Evolutionary conservation across 2,888 invertebrate genomes (phyloP).

Genomic region (Pollenia labialis): DNA sequence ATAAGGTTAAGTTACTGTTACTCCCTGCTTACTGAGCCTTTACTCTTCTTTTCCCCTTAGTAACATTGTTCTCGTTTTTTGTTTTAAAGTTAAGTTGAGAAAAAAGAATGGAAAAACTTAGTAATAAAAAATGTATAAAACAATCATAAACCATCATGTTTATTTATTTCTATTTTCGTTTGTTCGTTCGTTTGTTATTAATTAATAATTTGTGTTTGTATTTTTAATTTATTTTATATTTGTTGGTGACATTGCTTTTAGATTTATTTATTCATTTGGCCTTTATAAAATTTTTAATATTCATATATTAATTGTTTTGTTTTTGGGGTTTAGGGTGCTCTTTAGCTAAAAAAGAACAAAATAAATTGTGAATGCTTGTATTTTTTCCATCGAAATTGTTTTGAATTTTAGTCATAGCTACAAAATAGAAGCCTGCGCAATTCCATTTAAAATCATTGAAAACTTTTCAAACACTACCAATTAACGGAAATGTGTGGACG

Average conservation of each 20-base stretch:
- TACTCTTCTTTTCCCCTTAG: constrained; percentile 12
- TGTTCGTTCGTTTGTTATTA: constrained; percentile 22
- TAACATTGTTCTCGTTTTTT: constrained; percentile 47
- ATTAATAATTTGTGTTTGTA: constrained; percentile 51
- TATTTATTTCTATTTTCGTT: constrained; percentile 57
- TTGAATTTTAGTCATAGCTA: background rate
- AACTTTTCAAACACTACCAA: no score
- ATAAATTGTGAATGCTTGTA: constrained; percentile 4
- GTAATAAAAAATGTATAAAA: constrained; percentile 60
- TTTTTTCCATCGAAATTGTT: constrained; percentile 1
- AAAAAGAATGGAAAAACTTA: constrained; percentile 46
- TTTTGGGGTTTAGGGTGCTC: constrained; percentile 52
- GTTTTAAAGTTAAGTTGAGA: constrained; percentile 53
- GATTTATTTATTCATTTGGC: constrained; percentile 12
- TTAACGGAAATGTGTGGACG: no score
- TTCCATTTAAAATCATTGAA: no score
- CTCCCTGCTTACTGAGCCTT: no score
- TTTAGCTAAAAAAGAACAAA: constrained; percentile 15
- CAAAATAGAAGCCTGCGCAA: no score
- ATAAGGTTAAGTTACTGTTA: no score
- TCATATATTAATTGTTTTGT: background rate
- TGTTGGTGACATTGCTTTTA: constrained; percentile 48
- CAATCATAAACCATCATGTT: constrained; percentile 60
- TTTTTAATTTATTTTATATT: constrained; percentile 25
- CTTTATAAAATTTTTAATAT: constrained; percentile 40